Percentiles rank a stretch among this genome's conserved stretches.
phyloP scores from a whole-genome alignment of 2,113 vertebrate species.

The Egretta garzetta region DNA sequence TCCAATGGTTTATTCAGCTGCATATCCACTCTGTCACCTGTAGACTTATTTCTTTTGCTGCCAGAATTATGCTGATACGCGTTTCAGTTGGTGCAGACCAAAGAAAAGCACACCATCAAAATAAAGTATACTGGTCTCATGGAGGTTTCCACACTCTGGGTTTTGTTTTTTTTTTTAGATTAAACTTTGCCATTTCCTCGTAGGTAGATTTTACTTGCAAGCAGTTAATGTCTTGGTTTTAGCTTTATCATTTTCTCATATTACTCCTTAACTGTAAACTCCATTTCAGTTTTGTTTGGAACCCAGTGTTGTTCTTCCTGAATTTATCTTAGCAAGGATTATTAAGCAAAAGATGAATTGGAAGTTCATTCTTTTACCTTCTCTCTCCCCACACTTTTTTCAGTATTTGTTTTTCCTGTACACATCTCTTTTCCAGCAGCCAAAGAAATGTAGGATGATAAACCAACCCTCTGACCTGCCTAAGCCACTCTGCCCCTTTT shows the following conservation, averaged over 20 bases:
- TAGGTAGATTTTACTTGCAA: not conserved
- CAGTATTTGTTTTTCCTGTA: not conserved
- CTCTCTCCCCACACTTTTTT: not conserved
- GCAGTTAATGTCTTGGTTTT: not conserved
- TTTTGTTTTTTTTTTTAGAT: not conserved
- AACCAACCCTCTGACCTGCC: not conserved
- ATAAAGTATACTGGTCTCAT: not conserved
- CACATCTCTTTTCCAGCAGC: not conserved
- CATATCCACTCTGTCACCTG: not conserved
- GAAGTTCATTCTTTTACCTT: not conserved
- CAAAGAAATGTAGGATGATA: not conserved
- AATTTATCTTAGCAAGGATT: not conserved
- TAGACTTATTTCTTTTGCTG: constrained; percentile 10
- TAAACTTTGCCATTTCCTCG: not conserved
- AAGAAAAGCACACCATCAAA: not conserved
- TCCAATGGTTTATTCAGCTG: constrained; percentile 60
- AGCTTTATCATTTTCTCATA: not conserved
- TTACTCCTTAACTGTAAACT: not conserved
- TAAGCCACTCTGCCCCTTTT: not conserved
- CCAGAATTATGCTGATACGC: not conserved
- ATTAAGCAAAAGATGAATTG: not conserved
- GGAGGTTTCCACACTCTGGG: not conserved
- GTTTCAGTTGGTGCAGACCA: not conserved
- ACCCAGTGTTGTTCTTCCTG: rapidly evolving
- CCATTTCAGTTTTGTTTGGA: not conserved